A percentile compares a stretch with the other conserved stretches of the same genome.
phyloP scores from a whole-genome alignment of 2,797 vertebrate genomes.

The Sebastes matsubarae region DNA sequence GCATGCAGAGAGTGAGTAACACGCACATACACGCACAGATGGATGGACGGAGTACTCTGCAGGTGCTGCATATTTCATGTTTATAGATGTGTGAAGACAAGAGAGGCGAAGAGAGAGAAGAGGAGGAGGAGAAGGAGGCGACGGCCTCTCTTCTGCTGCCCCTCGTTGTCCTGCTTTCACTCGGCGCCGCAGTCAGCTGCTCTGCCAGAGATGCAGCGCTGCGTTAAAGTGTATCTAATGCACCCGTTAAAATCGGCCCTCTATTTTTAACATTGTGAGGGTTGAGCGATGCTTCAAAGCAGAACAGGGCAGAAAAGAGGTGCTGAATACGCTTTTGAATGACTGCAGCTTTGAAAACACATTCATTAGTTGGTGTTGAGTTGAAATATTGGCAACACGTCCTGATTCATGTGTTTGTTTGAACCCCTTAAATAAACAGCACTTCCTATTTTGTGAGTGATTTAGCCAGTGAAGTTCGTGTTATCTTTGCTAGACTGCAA shows the following conservation, averaged over 20 bases:
- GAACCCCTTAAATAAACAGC: conserved; percentile 1
- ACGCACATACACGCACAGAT: conserved; percentile 20
- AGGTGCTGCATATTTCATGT: conserved; percentile 82
- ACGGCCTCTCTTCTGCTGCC: conserved; percentile 28
- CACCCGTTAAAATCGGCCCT: conserved; percentile 59
- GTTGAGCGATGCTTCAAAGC: conserved; percentile 43
- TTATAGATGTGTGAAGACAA: conserved; percentile 60
- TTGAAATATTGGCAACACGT: not conserved
- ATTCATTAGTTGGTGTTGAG: no score
- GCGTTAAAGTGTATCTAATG: conserved; percentile 75
- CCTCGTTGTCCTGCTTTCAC: conserved; percentile 52
- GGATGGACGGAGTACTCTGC: conserved; percentile 61
- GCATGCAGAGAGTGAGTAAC: conserved; percentile 88
- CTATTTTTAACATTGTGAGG: conserved; percentile 67
- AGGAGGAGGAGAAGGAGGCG: not conserved
- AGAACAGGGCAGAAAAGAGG: not conserved
- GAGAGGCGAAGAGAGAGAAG: conserved; percentile 9
- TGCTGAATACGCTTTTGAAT: conserved; percentile 3
- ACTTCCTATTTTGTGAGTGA: not conserved
- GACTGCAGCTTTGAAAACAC: conserved; percentile 10
- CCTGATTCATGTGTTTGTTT: conserved; percentile 14
- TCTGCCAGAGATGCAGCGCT: conserved; percentile 52
- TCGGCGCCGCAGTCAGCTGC: conserved; percentile 63
- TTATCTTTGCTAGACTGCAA: not conserved
- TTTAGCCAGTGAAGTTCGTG: not conserved